Evolutionary conservation across 1,140 invertebrate species (phyloP).

Genomic region (Holcopasites calliopsidis): DNA sequence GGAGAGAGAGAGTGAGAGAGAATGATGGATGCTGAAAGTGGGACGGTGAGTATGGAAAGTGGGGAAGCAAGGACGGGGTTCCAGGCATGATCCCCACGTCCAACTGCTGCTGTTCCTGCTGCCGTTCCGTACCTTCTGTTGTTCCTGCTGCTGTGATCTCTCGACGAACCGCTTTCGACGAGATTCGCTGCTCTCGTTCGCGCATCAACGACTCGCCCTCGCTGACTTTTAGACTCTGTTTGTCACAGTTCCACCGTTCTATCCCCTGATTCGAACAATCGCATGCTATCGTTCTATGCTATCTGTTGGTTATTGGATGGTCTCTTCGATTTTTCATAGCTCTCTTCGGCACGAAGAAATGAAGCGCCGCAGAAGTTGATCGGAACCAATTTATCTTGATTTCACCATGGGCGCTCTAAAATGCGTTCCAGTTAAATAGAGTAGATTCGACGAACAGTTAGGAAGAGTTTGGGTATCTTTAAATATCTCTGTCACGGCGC

Average conservation of each 20-base stretch:
- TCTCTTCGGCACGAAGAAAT: too few relatives aligned
- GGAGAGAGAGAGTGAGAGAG: constrained; percentile 50
- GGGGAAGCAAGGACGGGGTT: constrained; percentile 25
- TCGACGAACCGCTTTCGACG: constrained; percentile 50
- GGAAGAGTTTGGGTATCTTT: too few relatives aligned
- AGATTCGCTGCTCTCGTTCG: constrained; percentile 24
- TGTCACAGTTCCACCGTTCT: not conserved
- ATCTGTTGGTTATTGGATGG: too few relatives aligned
- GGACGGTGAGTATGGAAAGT: constrained; percentile 43
- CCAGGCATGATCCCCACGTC: constrained; percentile 48
- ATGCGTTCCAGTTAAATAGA: too few relatives aligned
- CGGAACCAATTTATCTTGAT: not conserved
- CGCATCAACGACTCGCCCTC: constrained; percentile 11
- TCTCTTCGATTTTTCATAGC: not conserved
- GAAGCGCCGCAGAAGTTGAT: too few relatives aligned
- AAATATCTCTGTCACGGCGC: too few relatives aligned
- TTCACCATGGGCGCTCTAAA: not conserved
- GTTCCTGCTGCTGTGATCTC: constrained; percentile 63
- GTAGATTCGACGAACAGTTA: too few relatives aligned
- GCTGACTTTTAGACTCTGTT: constrained; percentile 14
- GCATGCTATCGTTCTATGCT: too few relatives aligned
- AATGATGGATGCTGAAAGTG: constrained; percentile 53
- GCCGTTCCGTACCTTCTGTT: constrained; percentile 59
- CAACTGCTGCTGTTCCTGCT: constrained; percentile 60
- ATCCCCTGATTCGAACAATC: constrained; percentile 1